These are phyloP conservation scores for Watersipora subatra DNA, from an alignment of 1,140 invertebrate genomes.

Conservation along the genomic window DNA sequence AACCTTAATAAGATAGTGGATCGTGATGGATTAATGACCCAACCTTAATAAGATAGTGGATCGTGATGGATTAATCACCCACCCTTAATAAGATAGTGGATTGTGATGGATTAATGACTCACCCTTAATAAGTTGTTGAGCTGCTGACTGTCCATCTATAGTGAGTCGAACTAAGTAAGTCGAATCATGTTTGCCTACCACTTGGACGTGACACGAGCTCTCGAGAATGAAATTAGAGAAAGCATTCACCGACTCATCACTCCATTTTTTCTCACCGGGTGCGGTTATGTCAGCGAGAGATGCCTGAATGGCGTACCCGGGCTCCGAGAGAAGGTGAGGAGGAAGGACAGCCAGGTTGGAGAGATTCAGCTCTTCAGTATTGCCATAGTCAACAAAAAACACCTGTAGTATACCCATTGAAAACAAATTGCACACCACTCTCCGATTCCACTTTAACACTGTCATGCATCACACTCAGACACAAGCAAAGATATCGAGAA, in stretches of 20 bases:
- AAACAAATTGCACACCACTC: not conserved
- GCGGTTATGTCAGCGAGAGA: not conserved
- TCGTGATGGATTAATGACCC: too few species aligned
- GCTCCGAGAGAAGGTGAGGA: not conserved
- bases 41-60: too few species aligned
- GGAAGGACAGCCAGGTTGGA: not conserved
- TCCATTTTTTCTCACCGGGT: slow-evolving; percentile 14
- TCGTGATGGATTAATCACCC: too few species aligned
- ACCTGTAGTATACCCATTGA: slow-evolving; percentile 18
- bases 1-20: too few species aligned
- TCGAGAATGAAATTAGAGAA: slow-evolving; percentile 1
- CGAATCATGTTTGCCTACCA: not conserved
- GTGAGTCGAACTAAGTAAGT: slow-evolving; percentile 15
- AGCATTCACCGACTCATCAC: slow-evolving; percentile 11
- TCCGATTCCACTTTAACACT: too few species aligned
- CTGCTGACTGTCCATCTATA: slow-evolving; percentile 15
- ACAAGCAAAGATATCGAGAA: too few species aligned
- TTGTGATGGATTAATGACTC: too few species aligned
- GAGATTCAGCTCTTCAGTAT: slow-evolving; percentile 31
- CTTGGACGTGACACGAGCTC: not conserved
- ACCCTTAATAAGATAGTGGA: too few species aligned
- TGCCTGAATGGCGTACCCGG: not conserved
- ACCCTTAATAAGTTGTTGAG: slow-evolving; percentile 16
- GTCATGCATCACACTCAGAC: too few species aligned
- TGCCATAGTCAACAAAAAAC: slow-evolving; percentile 47